Evolutionary conservation across 2,113 vertebrate species (phyloP).

Genomic region (Enhydra lutris): DNA sequence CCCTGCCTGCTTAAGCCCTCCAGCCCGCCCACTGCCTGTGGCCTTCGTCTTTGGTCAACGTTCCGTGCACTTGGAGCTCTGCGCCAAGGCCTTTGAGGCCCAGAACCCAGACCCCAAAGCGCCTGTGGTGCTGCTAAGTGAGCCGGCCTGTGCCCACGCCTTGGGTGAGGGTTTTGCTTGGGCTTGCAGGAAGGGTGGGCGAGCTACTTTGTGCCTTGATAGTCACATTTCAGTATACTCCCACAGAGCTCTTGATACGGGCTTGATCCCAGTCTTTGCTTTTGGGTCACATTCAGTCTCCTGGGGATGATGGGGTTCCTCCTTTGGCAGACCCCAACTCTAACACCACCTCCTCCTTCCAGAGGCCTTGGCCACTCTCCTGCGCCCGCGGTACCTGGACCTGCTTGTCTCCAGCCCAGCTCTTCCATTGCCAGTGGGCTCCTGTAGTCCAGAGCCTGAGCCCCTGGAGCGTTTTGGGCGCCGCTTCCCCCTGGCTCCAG

Average conservation of each 20-base stretch:
- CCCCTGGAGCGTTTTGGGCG: slow-evolving; percentile 80
- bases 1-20: slow-evolving; percentile 91
- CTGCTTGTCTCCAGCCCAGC: slow-evolving; percentile 84
- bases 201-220: background rate
- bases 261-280: background rate
- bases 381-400: slow-evolving; percentile 83
- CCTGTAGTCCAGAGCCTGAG: slow-evolving; percentile 82
- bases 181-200: background rate
- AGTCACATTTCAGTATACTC: background rate
- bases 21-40: slow-evolving; percentile 86
- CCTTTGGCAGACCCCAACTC: background rate
- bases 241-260: background rate
- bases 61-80: slow-evolving; percentile 83
- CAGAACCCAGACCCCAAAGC: slow-evolving; percentile 84
- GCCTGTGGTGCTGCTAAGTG: slow-evolving; percentile 86
- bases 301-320: background rate
- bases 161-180: slow-evolving; percentile 80
- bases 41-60: slow-evolving; percentile 89
- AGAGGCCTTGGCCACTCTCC: slow-evolving; percentile 69
- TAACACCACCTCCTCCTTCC: slow-evolving; percentile 62
- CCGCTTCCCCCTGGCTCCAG: slow-evolving; percentile 78
- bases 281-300: background rate
- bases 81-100: slow-evolving; percentile 83
- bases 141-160: slow-evolving; percentile 85
- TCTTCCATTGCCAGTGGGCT: slow-evolving; percentile 86